These are phyloP conservation scores for Chelonus insularis DNA, from an alignment of 1,140 invertebrate species.

Conservation along the genomic window DNA sequence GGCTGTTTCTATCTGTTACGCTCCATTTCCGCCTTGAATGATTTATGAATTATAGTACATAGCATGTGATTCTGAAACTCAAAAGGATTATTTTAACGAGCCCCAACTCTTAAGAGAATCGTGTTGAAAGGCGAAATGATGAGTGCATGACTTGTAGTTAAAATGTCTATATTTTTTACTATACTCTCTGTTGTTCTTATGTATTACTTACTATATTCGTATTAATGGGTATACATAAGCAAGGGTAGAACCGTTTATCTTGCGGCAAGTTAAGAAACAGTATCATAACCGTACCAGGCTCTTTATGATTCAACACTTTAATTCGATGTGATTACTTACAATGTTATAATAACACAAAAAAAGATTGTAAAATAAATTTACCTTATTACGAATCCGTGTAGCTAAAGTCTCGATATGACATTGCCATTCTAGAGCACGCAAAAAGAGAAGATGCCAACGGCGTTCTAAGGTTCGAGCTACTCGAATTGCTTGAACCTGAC, in stretches of 20 bases:
- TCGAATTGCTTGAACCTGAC: slow-evolving; percentile 48
- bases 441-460: slow-evolving; percentile 85
- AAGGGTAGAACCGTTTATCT: too few species aligned
- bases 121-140: slow-evolving; percentile 4
- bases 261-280: too few species aligned
- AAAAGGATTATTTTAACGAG: neutral
- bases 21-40: slow-evolving; percentile 16
- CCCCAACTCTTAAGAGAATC: slow-evolving; percentile 8
- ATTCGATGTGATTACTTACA: too few species aligned
- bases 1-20: too few species aligned
- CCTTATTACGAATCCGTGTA: slow-evolving; percentile 52
- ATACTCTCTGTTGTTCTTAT: neutral
- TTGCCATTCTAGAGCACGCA: slow-evolving; percentile 87
- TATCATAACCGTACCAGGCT: too few species aligned
- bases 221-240: too few species aligned
- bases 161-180: neutral
- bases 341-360: too few species aligned
- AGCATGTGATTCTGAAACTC: neutral
- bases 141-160: neutral
- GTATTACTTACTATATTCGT: too few species aligned
- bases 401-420: slow-evolving; percentile 74
- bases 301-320: too few species aligned
- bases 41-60: neutral
- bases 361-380: slow-evolving; percentile 30
- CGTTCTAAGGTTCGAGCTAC: slow-evolving; percentile 69